These are phyloP conservation scores for Cryptus viduatorius DNA, from an alignment of 2,888 invertebrate genomes.

Conservation along the genomic window DNA sequence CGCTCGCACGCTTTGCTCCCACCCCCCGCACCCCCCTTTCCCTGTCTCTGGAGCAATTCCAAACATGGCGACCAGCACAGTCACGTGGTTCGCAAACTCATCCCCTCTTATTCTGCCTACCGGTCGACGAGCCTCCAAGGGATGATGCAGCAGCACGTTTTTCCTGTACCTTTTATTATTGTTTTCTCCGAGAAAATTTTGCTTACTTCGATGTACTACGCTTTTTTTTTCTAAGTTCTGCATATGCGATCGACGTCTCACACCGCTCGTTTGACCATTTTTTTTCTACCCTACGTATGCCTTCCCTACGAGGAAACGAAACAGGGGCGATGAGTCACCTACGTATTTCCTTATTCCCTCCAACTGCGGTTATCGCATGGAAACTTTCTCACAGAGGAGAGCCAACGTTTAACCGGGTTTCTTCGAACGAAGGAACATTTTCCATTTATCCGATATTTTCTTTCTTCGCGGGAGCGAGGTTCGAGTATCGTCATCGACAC, in stretches of 20 bases:
- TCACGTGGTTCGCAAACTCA: constrained; percentile 75
- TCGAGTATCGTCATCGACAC: constrained; percentile 36
- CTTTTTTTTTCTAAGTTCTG: not conserved
- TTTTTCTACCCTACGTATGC: not conserved
- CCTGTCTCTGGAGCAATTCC: constrained; percentile 45
- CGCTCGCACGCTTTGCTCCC: constrained; percentile 38
- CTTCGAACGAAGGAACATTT: constrained; percentile 1
- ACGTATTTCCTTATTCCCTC: not conserved
- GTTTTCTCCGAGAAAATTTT: not conserved
- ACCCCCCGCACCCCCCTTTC: no score
- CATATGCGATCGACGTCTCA: not conserved
- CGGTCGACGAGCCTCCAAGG: constrained; percentile 60
- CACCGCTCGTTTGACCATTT: not conserved
- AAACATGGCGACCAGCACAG: constrained; percentile 80
- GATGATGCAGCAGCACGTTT: constrained; percentile 63
- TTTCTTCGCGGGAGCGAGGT: not conserved
- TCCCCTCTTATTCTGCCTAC: constrained; percentile 7
- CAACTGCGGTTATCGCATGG: not conserved
- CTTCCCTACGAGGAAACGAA: not conserved
- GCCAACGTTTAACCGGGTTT: not conserved
- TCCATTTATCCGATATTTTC: constrained; percentile 23
- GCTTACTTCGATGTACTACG: not conserved
- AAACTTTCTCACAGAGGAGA: not conserved
- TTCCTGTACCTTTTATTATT: constrained; percentile 42
- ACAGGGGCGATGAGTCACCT: not conserved